These are phyloP conservation scores for Xiphophorus couchianus DNA, from an alignment of 2,113 vertebrate species.

Conservation along the genomic window DNA sequence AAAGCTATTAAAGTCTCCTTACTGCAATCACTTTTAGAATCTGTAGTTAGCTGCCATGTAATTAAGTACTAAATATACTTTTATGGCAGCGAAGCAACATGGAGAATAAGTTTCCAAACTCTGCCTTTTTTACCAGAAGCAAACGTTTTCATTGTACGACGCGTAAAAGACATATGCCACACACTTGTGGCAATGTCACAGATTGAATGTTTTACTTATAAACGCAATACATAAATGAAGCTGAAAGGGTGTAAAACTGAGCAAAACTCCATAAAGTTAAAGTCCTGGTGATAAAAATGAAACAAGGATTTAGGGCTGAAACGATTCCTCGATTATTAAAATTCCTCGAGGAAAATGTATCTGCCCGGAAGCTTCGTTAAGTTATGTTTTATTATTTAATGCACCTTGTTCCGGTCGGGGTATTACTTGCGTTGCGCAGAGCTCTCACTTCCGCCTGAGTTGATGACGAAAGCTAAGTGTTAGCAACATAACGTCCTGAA, in stretches of 20 bases:
- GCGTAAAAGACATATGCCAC: background rate
- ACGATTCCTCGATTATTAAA: too few species aligned
- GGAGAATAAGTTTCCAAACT: conserved; percentile 10
- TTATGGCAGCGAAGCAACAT: conserved; percentile 24
- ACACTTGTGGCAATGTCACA: background rate
- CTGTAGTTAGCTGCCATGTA: conserved; percentile 51
- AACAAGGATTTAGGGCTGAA: too few species aligned
- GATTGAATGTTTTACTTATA: background rate
- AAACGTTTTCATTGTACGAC: background rate
- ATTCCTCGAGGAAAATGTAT: too few species aligned
- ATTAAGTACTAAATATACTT: conserved; percentile 64
- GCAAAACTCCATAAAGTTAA: background rate
- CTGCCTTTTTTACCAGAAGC: background rate
- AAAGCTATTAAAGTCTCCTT: conserved; percentile 53
- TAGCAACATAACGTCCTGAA: too few species aligned
- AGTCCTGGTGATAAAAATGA: background rate
- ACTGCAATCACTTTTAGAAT: conserved; percentile 55
- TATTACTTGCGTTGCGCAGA: too few species aligned
- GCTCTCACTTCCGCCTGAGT: too few species aligned
- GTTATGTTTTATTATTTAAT: too few species aligned
- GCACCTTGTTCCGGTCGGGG: too few species aligned
- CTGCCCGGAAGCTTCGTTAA: too few species aligned
- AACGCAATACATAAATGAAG: background rate
- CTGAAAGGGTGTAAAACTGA: background rate
- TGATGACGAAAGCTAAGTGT: too few species aligned